These are phyloP conservation scores for Cnemophilus loriae DNA, from an alignment of 2,113 vertebrate genomes.

Conservation along the genomic window DNA sequence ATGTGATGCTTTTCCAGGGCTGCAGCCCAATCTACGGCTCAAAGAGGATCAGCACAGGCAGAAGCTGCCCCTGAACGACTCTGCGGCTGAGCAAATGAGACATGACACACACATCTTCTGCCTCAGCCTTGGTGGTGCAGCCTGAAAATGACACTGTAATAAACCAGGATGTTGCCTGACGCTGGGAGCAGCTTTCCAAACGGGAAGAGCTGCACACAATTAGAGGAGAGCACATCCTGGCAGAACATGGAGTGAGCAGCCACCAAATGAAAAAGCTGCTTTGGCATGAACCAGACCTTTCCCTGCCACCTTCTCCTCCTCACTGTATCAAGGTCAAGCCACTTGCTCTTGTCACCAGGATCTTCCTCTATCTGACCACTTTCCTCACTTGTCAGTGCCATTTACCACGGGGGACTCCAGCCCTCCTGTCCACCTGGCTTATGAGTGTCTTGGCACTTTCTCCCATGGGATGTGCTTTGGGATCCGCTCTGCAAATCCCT, in stretches of 20 bases:
- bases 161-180: background rate
- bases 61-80: background rate
- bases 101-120: background rate
- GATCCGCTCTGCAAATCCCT: background rate
- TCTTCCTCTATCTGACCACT: background rate
- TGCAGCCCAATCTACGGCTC: background rate
- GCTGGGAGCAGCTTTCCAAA: background rate
- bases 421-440: background rate
- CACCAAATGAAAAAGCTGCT: background rate
- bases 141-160: constrained; percentile 10
- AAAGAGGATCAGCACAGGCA: background rate
- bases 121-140: background rate
- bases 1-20: background rate
- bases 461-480: background rate
- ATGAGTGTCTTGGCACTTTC: background rate
- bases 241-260: background rate
- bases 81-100: constrained; percentile 13
- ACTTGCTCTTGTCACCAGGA: background rate
- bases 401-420: background rate
- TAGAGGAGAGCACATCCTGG: background rate
- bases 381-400: background rate
- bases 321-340: background rate
- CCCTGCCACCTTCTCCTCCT: background rate
- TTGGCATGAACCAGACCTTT: background rate
- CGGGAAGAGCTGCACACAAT: background rate